Conservation (phyloP, 2,797 vertebrate genomes). For the Catamblyrhynchus diadema region DNA sequence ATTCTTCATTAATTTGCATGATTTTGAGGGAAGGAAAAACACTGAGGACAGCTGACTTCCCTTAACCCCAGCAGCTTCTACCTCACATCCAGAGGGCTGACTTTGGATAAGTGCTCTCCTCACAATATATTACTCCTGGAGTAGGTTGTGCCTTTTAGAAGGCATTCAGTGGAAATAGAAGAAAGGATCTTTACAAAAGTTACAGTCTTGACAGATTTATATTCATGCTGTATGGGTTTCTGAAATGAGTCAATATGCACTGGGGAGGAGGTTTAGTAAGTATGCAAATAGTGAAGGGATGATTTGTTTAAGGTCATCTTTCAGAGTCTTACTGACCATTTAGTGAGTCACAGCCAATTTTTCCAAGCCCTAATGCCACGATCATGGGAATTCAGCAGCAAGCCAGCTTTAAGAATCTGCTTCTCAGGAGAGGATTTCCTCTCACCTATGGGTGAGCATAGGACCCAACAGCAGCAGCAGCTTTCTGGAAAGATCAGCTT, state of each 20-base stretch:
- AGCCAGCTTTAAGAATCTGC: not conserved
- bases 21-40: not conserved
- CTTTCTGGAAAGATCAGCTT: not conserved
- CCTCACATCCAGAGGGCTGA: not conserved
- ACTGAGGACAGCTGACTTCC: not conserved
- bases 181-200: not conserved
- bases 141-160: not conserved
- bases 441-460: not conserved
- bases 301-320: not conserved
- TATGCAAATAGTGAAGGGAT: not conserved
- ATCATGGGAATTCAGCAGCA: not conserved
- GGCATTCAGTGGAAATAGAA: not conserved
- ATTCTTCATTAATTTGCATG: not conserved
- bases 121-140: not conserved
- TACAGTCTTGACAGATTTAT: not conserved
- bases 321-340: not conserved
- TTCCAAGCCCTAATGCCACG: not conserved
- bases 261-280: not conserved
- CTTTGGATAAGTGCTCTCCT: not conserved
- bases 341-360: not conserved
- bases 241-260: not conserved
- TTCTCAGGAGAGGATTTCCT: not conserved
- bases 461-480: accelerated
- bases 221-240: not conserved
- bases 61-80: not conserved